Evolutionary conservation across 2,113 vertebrate genomes (phyloP), one percentile per base, ranked within the genome.

Genomic region (Rhodinocichla rosea): DNA sequence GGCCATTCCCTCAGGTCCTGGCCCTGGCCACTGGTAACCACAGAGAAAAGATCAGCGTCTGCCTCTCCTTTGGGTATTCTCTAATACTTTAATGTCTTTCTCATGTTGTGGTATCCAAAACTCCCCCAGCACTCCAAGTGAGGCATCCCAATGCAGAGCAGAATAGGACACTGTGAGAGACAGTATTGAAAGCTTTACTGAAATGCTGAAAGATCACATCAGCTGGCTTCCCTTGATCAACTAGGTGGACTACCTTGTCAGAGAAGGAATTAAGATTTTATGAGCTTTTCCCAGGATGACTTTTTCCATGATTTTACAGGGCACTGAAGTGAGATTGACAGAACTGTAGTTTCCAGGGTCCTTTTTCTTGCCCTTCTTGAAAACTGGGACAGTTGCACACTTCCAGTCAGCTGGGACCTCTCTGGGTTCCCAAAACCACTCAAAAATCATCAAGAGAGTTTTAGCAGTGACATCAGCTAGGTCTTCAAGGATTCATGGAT

Each of bases 381-480:
- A 85, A 85, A 56, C 5, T 1, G 1, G 42, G 15, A 49, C 12
- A 1, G 1, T 65, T 15, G 11, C 1, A 3, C 23, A 10, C 15
- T 65, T 65, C 52, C 40, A n/a, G 23, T 33, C 59, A 74, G 10
- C 5, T 65, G n/a, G 10, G 10, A 23, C 17, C 10, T 47, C 42
- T 40, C 24, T 7, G 6, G 10, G 40, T n/a, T 74, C 24, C 12
- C 24, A 30, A 56, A 33, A n/a, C 10, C 6, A 15, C 0, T 1
- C 40, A 74, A 65, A 65, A 75, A 23, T 39, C 7, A n/a, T 13
- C 27, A 39, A 47, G 30, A 47, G 42, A 40, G 9, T 7, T 39
- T 64, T 39, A 23, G 28, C 6, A 3, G n/a, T 65, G 12, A 49
- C 8, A n/a, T 40, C 20, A 56, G 5, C 15, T 23, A 65, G 8